These are phyloP conservation scores for Protobothrops flavoviridis DNA, from an alignment of 2,113 vertebrate species.

Conservation along the genomic window DNA sequence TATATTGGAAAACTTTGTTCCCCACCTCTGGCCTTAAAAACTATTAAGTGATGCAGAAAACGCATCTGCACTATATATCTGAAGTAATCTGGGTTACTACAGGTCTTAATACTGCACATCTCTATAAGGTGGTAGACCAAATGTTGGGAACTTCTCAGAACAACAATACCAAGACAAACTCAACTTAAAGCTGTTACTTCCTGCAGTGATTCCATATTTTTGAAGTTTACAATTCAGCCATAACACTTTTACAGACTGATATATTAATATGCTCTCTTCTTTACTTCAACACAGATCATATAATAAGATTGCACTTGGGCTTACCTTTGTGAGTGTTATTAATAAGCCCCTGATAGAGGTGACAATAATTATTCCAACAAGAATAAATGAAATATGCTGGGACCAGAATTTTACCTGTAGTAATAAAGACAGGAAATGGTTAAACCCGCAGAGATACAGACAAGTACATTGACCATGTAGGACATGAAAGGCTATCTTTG, in stretches of 20 bases:
- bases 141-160: not conserved
- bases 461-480: not conserved
- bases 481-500: not conserved
- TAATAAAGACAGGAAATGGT: slow-evolving; percentile 35
- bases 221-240: not conserved
- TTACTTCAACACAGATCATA: not conserved
- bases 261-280: not conserved
- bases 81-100: not conserved
- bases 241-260: not conserved
- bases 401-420: slow-evolving; percentile 98
- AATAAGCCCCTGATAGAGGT: slow-evolving; percentile 95
- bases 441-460: slow-evolving; percentile 1
- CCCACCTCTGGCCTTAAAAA: not conserved
- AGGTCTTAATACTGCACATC: not conserved
- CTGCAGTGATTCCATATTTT: not conserved
- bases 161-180: not conserved
- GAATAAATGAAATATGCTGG: slow-evolving; percentile 97
- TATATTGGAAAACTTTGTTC: not conserved
- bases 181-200: not conserved
- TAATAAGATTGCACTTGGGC: not conserved
- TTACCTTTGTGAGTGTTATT: slow-evolving; percentile 98
- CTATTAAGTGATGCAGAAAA: not conserved
- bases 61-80: not conserved
- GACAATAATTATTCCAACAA: slow-evolving; percentile 98
- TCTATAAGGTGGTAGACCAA: not conserved